phyloP scores from a whole-genome alignment of 2,113 vertebrate genomes.

The Sceloporus tristichus region DNA sequence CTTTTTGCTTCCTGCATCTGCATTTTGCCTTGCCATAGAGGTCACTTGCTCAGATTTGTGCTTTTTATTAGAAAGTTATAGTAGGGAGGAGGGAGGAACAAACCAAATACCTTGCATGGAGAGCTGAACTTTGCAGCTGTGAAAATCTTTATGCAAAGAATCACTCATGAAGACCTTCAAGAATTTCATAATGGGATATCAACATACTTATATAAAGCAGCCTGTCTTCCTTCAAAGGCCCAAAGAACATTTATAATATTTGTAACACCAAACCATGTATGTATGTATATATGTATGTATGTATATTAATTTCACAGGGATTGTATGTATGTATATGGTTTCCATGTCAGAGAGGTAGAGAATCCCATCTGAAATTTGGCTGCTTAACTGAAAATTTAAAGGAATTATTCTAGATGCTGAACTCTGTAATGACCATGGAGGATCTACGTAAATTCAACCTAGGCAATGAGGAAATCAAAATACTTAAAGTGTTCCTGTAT shows the following conservation, averaged over 20 bases:
- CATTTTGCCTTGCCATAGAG: not conserved
- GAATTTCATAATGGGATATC: not conserved
- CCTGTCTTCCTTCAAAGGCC: not conserved
- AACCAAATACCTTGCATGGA: not conserved
- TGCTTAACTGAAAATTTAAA: too few relatives aligned
- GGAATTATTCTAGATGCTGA: too few relatives aligned
- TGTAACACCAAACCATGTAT: not conserved
- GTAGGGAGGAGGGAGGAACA: not conserved
- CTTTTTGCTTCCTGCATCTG: not conserved
- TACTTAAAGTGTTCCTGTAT: too few relatives aligned
- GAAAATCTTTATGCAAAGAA: conserved; percentile 39
- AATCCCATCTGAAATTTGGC: too few relatives aligned
- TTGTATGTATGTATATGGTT: too few relatives aligned
- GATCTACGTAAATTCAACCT: too few relatives aligned
- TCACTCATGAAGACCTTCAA: conserved; percentile 26
- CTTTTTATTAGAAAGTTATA: not conserved
- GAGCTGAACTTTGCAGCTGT: conserved; percentile 15
- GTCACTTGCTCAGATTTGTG: conserved; percentile 16
- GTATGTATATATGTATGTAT: not conserved
- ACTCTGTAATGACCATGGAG: too few relatives aligned
- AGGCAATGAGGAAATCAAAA: too few relatives aligned
- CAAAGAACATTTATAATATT: not conserved
- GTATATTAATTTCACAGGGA: too few relatives aligned
- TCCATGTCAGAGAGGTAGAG: too few relatives aligned
- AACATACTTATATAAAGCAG: not conserved